Conservation (phyloP, 2,797 vertebrate genomes). For the Falco novaeseelandiae region DNA sequence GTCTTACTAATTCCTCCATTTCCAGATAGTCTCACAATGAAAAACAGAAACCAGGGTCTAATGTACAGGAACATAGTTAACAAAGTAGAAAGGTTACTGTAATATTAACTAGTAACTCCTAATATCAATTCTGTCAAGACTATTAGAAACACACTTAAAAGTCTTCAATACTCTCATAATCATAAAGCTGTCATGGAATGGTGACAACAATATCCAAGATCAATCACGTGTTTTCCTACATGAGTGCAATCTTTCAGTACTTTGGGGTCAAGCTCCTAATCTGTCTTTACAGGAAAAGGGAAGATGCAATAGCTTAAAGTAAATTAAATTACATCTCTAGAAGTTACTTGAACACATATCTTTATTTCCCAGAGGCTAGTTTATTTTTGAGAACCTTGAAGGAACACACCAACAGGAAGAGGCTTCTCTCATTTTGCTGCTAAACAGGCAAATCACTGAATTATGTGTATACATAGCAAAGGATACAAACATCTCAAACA, state of each 20-base stretch:
- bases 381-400: background rate
- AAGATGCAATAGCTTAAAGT: background rate
- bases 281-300: background rate
- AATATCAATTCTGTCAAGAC: background rate
- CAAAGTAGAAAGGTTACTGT: background rate
- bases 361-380: background rate
- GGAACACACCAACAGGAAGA: background rate
- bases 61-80: background rate
- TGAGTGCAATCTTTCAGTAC: background rate
- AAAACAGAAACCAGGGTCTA: background rate
- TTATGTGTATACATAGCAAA: background rate
- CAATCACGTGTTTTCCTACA: background rate
- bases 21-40: background rate
- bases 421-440: background rate
- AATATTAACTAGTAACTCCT: background rate
- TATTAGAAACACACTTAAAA: background rate
- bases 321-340: background rate
- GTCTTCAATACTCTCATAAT: background rate
- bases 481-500: background rate
- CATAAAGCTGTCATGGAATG: background rate
- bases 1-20: background rate
- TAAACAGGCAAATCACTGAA: background rate
- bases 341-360: background rate
- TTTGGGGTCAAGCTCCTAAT: background rate
- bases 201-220: background rate